Evolutionary conservation across 2,113 vertebrate genomes (phyloP).

Genomic region (Piprites chloris): DNA sequence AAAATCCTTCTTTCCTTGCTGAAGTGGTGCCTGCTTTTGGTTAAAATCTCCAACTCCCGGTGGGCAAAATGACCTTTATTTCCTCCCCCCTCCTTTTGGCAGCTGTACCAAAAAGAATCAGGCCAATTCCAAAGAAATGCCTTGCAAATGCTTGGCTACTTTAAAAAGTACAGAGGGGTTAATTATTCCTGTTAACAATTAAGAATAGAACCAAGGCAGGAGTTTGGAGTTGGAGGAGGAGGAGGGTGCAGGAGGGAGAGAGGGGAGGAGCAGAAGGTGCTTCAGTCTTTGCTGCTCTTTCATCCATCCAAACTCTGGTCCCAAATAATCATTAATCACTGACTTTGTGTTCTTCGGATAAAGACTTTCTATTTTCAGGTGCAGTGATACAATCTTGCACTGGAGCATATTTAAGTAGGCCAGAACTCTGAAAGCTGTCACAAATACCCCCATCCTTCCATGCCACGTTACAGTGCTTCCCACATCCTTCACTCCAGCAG

Average conservation of each 20-base stretch:
- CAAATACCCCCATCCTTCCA: rapidly evolving
- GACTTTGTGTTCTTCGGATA: neutral
- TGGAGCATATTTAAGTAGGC: neutral
- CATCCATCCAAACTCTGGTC: neutral
- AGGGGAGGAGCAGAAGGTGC: neutral
- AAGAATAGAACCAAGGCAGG: neutral
- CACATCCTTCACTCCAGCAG: neutral
- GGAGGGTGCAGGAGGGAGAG: no score
- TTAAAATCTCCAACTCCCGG: neutral
- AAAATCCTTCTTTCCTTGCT: neutral
- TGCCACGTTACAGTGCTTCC: neutral
- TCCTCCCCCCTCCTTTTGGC: neutral
- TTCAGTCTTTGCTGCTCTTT: neutral
- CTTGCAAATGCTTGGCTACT: neutral
- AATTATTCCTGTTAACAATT: neutral
- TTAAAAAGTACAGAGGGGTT: neutral
- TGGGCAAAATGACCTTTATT: neutral
- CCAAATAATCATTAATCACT: neutral
- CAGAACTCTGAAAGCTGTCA: neutral
- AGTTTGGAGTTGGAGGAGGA: neutral
- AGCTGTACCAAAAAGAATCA: neutral
- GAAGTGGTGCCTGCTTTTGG: neutral
- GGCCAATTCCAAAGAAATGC: neutral
- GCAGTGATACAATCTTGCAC: neutral
- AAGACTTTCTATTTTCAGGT: neutral